These are phyloP conservation scores for Beaufortia kweichowensis DNA, from an alignment of 2,113 vertebrate species.

Conservation along the genomic window DNA sequence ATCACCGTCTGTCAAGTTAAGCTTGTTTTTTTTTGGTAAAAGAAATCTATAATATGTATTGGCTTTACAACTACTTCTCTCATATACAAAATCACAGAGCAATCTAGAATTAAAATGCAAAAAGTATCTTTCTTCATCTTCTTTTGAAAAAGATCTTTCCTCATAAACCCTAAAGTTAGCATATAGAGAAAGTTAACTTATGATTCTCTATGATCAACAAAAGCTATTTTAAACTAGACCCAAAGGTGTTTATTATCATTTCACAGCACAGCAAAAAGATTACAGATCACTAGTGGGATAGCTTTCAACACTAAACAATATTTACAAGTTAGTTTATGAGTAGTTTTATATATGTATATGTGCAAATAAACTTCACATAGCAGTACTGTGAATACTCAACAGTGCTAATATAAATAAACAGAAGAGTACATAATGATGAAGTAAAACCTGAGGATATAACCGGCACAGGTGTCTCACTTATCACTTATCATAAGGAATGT, in stretches of 20 bases:
- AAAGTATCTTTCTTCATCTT: not conserved
- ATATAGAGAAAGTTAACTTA: not conserved
- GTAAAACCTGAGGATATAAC: not conserved
- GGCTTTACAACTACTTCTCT: too few relatives aligned
- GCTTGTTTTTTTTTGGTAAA: too few relatives aligned
- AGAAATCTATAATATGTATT: too few relatives aligned
- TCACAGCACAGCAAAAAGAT: not conserved
- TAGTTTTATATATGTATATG: not conserved
- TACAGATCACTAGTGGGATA: not conserved
- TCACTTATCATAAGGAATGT: not conserved
- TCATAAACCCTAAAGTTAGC: not conserved
- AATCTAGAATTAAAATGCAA: not conserved
- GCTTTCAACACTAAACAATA: not conserved
- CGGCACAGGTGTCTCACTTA: slow-evolving; percentile 8
- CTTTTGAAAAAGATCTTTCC: not conserved
- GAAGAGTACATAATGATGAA: not conserved
- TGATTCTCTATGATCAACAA: not conserved
- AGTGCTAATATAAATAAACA: slow-evolving; percentile 6
- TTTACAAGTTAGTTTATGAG: not conserved
- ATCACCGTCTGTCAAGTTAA: too few relatives aligned
- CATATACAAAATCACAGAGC: not conserved
- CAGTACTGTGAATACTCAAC: not conserved
- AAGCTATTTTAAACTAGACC: not conserved
- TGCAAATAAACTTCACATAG: not conserved
- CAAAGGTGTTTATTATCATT: slow-evolving; percentile 6